Evolutionary conservation across 2,888 invertebrate genomes (phyloP).

Genomic region (Himalopsyche tibetana): DNA sequence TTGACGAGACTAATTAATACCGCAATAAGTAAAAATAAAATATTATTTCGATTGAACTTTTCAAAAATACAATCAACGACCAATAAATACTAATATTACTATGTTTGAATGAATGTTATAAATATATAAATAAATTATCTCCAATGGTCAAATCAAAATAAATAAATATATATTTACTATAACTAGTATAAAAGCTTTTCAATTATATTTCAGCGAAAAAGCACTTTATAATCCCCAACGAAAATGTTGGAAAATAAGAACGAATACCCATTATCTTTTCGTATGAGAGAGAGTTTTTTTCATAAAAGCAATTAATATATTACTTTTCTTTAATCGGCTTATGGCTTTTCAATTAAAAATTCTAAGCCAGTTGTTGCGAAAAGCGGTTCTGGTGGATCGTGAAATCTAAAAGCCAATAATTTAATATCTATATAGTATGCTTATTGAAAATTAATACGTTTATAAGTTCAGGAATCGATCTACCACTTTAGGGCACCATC

Average conservation of each 20-base stretch:
- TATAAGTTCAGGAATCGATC: too few relatives aligned
- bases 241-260: conserved; percentile 26
- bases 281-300: conserved; percentile 19
- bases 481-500: too few relatives aligned
- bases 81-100: too few relatives aligned
- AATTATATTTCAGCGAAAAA: conserved; percentile 7
- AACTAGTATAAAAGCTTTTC: not conserved
- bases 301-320: conserved; percentile 49
- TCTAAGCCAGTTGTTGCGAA: not conserved
- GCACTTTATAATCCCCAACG: not conserved
- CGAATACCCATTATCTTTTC: not conserved
- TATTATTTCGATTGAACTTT: too few relatives aligned
- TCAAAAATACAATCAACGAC: too few relatives aligned
- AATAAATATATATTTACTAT: too few relatives aligned
- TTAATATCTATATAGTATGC: not conserved
- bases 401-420: not conserved
- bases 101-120: too few relatives aligned
- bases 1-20: too few relatives aligned
- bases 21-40: too few relatives aligned
- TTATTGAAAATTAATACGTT: too few relatives aligned
- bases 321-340: conserved; percentile 62
- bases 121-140: too few relatives aligned
- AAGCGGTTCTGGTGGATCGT: not conserved
- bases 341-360: conserved; percentile 62
- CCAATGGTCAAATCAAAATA: too few relatives aligned